These are phyloP conservation scores for Liopterus haemorrhoidalis DNA, from an alignment of 2,888 invertebrate genomes.

Conservation along the genomic window DNA sequence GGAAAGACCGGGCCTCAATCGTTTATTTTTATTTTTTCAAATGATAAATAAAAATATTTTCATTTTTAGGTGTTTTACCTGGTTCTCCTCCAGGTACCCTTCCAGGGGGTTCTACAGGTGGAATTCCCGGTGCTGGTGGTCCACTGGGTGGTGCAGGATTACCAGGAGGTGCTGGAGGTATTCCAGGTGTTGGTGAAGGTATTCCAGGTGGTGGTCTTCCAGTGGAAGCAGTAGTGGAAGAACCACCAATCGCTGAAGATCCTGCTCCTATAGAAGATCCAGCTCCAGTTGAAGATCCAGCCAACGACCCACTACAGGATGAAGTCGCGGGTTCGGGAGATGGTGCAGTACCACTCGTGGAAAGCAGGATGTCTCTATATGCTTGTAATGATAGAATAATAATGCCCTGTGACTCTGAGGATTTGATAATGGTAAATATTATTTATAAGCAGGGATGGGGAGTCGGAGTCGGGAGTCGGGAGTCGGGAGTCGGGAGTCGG, in stretches of 20 bases:
- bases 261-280: slow-evolving; percentile 22
- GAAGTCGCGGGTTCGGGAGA: slow-evolving; percentile 42
- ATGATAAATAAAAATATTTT: too few relatives aligned
- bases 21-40: too few relatives aligned
- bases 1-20: too few relatives aligned
- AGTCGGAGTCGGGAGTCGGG: too few relatives aligned
- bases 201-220: slow-evolving; percentile 6
- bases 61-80: too few relatives aligned
- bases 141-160: slow-evolving; percentile 28
- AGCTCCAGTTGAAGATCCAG: slow-evolving; percentile 1
- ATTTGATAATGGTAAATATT: slow-evolving; percentile 62
- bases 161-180: slow-evolving; percentile 35
- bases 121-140: slow-evolving; percentile 17
- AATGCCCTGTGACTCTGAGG: slow-evolving; percentile 78
- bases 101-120: background rate
- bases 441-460: too few relatives aligned
- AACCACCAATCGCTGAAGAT: slow-evolving; percentile 15
- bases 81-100: slow-evolving; percentile 7
- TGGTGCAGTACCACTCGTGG: slow-evolving; percentile 39
- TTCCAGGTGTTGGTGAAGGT: slow-evolving; percentile 12
- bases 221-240: slow-evolving; percentile 13
- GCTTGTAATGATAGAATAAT: slow-evolving; percentile 68
- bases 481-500: too few relatives aligned
- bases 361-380: slow-evolving; percentile 38
- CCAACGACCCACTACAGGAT: background rate